Base-by-base conservation (phyloP, 2,797 vertebrate species). In the Oreonectes daqikongensis region DNA sequence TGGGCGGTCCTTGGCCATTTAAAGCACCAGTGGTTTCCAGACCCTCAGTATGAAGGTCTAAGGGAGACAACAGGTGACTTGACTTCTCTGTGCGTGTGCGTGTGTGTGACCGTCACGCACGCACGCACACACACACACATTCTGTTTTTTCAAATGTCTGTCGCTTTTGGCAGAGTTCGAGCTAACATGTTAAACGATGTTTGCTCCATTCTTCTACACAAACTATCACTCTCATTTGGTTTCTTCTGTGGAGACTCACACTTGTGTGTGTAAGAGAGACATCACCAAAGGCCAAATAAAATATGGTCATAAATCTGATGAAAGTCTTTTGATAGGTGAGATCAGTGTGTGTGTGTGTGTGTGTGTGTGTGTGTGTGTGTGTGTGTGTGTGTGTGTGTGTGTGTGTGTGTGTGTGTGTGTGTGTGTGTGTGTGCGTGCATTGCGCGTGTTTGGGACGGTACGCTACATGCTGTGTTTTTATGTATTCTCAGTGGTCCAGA, bases 261-360 rank as follows among this genome's bases (percentile, higher is more conserved):
- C n/a, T 24, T 42, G 53, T 59, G 69, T 17, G 18, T 11, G 32
- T 14, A 28, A 46, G 24, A 42, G 32, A 57, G 38, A 72, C 35
- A 46, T 69, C 57, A 81, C 75, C 42, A 2, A 81, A 78, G 80
- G 79, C 65, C 30, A 81, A 77, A 81, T 50, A 52, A 59, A 75
- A 76, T 60, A 32, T 72, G 72, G 59, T 52, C 79, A 66, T 80
- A 66, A 72, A 80, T 80, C 78, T 80, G 59, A 69, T 8, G 57
- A 63, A 52, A 22, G 18, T 65, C 60, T 48, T 52, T 40, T 64
- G 71, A 42, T 44, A 32, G 59, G 20, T 48, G 50, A 22, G 55
- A 60, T 67, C 40, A 10, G 35, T 35, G 35, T 35, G 35, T 35
- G 35, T 35, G 32, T 76, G 74, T 76, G 50, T 57, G 35, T 24